Percentiles rank a stretch among this genome's conserved stretches.
These are phyloP conservation scores for Clarias macrocephalus DNA, from an alignment of 2,113 vertebrate genomes.

Conservation along the genomic window DNA sequence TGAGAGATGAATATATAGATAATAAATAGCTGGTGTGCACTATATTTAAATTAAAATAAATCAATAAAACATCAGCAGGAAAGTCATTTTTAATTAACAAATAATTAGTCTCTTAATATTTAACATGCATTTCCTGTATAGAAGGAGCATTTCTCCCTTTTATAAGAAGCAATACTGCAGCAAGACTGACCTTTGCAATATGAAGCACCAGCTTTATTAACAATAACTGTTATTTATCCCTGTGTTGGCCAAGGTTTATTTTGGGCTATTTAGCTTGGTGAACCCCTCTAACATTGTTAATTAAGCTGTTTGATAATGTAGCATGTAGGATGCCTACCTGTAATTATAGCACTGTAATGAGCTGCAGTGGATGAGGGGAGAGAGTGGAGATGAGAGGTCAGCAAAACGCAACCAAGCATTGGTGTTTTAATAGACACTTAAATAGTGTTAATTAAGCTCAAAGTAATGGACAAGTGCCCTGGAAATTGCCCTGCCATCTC, in stretches of 20 bases:
- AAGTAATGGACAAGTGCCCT: slow-evolving; percentile 63
- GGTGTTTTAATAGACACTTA: slow-evolving; percentile 79
- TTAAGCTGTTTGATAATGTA: slow-evolving; percentile 74
- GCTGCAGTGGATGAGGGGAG: slow-evolving; percentile 63
- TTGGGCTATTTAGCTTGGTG: slow-evolving; percentile 64
- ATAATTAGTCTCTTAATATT: neutral
- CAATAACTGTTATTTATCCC: slow-evolving; percentile 74
- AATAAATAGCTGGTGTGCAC: neutral
- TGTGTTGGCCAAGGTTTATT: slow-evolving; percentile 67
- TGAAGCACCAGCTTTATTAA: slow-evolving; percentile 63
- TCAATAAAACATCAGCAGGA: neutral
- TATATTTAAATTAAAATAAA: neutral
- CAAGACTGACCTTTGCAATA: slow-evolving; percentile 64
- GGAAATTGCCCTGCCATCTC: slow-evolving; percentile 61
- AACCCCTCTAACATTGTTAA: slow-evolving; percentile 73
- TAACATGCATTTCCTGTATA: slow-evolving; percentile 41
- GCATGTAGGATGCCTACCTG: slow-evolving; percentile 73
- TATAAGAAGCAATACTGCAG: neutral
- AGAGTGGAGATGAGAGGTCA: slow-evolving; percentile 67
- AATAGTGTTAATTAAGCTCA: slow-evolving; percentile 77
- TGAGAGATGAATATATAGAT: neutral
- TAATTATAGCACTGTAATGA: slow-evolving; percentile 79
- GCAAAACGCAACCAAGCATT: slow-evolving; percentile 70
- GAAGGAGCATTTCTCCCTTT: slow-evolving; percentile 19
- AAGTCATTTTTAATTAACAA: slow-evolving; percentile 5